These are phyloP conservation scores for Pipistrellus pipistrellus DNA, from an alignment of 2,797 vertebrate genomes.

Conservation along the genomic window DNA sequence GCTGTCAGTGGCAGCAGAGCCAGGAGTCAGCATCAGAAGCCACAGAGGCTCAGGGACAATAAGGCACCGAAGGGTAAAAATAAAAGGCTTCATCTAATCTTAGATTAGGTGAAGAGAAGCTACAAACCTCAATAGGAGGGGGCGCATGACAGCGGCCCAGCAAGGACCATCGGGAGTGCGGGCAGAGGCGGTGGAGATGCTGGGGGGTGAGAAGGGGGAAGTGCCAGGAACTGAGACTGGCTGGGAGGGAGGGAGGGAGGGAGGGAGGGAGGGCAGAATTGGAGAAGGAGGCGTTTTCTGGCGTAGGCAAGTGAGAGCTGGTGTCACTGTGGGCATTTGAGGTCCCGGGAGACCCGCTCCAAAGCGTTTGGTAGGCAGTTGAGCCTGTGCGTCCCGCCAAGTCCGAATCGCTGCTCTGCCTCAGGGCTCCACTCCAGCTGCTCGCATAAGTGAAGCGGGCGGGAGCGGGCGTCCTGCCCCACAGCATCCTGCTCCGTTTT, in stretches of 20 bases:
- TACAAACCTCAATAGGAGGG: not conserved
- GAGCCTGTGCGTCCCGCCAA: not conserved
- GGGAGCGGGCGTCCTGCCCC: not conserved
- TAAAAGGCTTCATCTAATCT: no score
- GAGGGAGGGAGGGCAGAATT: not conserved
- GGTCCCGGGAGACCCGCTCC: not conserved
- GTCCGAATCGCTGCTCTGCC: not conserved
- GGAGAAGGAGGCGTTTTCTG: not conserved
- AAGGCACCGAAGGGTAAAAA: not conserved
- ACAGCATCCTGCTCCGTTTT: not conserved
- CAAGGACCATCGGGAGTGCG: not conserved
- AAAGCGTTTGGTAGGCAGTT: not conserved
- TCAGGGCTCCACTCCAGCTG: not conserved
- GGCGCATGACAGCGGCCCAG: not conserved
- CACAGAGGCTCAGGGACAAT: not conserved
- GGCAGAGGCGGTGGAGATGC: no score
- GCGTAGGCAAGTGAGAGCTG: not conserved
- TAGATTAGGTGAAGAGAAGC: not conserved
- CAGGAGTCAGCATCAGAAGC: not conserved
- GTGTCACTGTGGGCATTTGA: not conserved
- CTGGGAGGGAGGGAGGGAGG: not conserved
- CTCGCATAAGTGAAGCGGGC: not conserved
- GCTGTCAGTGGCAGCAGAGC: not conserved
- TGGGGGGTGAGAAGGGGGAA: accelerated
- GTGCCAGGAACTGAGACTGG: not conserved